Evolutionary conservation across 2,888 invertebrate species (phyloP).

Genomic region (Catocala nupta): DNA sequence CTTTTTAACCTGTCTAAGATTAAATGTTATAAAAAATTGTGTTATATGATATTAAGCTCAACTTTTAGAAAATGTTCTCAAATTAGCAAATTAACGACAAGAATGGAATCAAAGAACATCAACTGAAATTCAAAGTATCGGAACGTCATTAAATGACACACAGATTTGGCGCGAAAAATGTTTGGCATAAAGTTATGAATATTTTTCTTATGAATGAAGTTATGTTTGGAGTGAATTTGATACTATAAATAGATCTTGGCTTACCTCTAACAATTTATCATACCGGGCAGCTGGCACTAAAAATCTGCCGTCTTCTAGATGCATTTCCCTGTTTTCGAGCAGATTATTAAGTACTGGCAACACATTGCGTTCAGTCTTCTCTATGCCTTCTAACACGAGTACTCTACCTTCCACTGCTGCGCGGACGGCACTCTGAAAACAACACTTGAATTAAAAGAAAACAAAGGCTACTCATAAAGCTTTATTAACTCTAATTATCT

Average conservation of each 20-base stretch:
- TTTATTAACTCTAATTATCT: too few species aligned
- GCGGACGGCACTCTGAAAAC: slow-evolving; percentile 94
- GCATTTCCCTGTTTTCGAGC: slow-evolving; percentile 99
- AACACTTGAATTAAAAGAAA: not conserved
- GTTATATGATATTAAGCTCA: too few species aligned
- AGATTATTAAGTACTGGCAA: slow-evolving; percentile 98
- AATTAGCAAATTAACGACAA: too few species aligned
- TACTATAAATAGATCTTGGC: not conserved
- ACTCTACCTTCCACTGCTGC: slow-evolving; percentile 96
- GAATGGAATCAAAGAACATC: too few species aligned
- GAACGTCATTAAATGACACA: too few species aligned
- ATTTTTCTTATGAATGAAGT: not conserved
- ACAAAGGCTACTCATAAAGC: slow-evolving; percentile 2
- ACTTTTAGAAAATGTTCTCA: too few species aligned
- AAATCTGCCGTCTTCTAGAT: slow-evolving; percentile 98
- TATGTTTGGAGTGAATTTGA: not conserved
- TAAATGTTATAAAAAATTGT: too few species aligned
- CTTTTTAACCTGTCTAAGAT: too few species aligned
- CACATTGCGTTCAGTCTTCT: slow-evolving; percentile 99
- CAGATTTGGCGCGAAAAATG: too few species aligned
- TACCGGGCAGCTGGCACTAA: slow-evolving; percentile 96
- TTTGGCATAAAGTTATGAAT: too few species aligned
- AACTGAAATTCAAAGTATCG: too few species aligned
- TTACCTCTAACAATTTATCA: slow-evolving; percentile 94
- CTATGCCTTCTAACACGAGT: slow-evolving; percentile 97